phyloP scores from a whole-genome alignment of 2,113 vertebrate species.

The Callochromis pleurospilus region DNA sequence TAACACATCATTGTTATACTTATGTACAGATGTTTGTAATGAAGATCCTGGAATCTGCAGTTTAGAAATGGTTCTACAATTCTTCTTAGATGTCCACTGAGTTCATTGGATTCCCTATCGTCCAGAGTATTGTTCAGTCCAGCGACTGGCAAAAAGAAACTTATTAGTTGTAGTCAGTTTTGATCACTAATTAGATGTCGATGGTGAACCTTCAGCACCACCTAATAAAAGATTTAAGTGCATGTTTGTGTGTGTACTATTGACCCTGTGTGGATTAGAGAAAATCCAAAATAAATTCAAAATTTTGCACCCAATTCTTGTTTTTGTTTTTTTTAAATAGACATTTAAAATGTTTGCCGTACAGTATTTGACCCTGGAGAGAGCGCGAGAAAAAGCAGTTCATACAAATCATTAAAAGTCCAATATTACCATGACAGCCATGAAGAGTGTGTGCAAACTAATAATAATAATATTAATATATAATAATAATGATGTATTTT shows the following conservation, averaged over 20 bases:
- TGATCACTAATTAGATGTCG: not conserved
- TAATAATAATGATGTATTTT: not conserved
- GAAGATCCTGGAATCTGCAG: not conserved
- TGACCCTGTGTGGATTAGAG: not conserved
- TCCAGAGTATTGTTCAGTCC: not conserved
- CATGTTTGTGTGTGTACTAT: not conserved
- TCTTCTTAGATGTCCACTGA: not conserved
- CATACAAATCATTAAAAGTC: not conserved
- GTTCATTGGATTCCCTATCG: not conserved
- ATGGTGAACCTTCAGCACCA: not conserved
- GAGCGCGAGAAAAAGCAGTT: not conserved
- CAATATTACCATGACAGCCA: not conserved
- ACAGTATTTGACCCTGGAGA: not conserved
- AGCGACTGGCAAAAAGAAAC: not conserved
- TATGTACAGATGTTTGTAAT: not conserved
- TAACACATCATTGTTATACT: not conserved
- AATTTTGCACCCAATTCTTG: not conserved
- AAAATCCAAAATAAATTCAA: not conserved
- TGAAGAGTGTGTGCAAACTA: not conserved
- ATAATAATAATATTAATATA: not conserved
- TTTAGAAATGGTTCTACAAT: not conserved
- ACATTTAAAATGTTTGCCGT: not conserved
- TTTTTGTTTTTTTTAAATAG: not conserved
- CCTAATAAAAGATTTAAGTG: not conserved
- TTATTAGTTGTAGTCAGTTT: not conserved